phyloP scores from a whole-genome alignment of 2,888 invertebrate genomes.

The Drosophila nr. fundita region DNA sequence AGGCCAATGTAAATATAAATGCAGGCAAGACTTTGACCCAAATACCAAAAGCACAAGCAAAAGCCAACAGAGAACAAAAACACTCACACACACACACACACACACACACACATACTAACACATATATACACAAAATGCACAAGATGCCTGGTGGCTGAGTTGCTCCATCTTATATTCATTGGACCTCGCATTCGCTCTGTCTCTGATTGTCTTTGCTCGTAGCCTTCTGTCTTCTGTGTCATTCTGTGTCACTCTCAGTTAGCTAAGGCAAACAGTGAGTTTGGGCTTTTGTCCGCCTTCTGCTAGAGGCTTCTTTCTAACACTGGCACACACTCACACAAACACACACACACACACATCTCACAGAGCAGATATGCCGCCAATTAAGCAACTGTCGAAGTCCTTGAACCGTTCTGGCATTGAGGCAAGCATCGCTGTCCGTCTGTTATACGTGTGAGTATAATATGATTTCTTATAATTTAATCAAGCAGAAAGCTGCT shows the following conservation, averaged over 20 bases:
- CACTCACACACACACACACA: neutral
- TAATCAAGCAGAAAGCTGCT: constrained; percentile 72
- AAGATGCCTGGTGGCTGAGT: constrained; percentile 30
- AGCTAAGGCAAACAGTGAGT: constrained; percentile 44
- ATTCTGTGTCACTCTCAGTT: constrained; percentile 49
- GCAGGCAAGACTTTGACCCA: constrained; percentile 72
- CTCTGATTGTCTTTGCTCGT: constrained; percentile 23
- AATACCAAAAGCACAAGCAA: constrained; percentile 50
- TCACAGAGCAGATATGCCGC: constrained; percentile 45
- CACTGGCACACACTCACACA: constrained; percentile 30
- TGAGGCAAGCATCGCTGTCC: constrained; percentile 8
- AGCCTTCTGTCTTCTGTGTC: neutral
- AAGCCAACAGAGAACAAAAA: neutral
- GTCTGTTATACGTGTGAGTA: constrained; percentile 39
- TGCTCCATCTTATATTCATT: neutral
- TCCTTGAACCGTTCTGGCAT: constrained; percentile 15
- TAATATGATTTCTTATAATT: constrained; percentile 79
- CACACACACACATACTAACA: neutral
- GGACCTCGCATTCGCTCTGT: neutral
- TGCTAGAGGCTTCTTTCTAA: constrained; percentile 28
- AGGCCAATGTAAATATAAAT: constrained; percentile 57
- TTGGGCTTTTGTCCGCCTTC: constrained; percentile 15
- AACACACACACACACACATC: constrained; percentile 26
- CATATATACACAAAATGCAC: constrained; percentile 27
- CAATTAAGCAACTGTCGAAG: constrained; percentile 50